Conservation (phyloP, 2,797 vertebrate genomes). For the Acanthornis magna region DNA sequence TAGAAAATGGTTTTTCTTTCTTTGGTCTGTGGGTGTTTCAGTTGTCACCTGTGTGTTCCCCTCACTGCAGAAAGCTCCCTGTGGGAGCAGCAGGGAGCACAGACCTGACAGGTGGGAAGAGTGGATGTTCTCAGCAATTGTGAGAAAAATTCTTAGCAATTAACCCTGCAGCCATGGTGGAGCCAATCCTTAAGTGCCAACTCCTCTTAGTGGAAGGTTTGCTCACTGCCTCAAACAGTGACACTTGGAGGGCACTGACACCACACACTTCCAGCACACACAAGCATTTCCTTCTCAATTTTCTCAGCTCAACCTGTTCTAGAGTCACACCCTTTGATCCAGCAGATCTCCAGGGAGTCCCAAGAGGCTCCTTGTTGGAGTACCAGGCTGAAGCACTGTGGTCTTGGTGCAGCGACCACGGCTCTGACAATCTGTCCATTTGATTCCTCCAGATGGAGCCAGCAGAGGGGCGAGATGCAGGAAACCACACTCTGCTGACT, state of each 20-base stretch:
- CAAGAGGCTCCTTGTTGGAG: not conserved
- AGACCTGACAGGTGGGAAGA: not conserved
- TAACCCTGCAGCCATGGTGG: not conserved
- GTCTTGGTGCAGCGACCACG: rapidly evolving
- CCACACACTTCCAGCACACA: rapidly evolving
- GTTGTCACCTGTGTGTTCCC: not conserved
- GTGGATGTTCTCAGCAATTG: not conserved
- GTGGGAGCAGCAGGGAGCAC: not conserved
- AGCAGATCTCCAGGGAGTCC: not conserved
- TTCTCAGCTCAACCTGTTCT: not conserved
- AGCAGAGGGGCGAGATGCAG: not conserved
- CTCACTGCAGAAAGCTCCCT: not conserved
- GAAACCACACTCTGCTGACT: slow-evolving; percentile 43
- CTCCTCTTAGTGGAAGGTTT: not conserved
- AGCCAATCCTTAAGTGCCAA: not conserved
- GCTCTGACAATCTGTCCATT: not conserved
- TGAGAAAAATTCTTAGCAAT: not conserved
- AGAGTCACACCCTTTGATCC: not conserved
- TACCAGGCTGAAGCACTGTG: not conserved
- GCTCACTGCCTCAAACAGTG: too few species aligned
- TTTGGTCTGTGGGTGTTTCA: not conserved
- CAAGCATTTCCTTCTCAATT: not conserved
- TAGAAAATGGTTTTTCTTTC: not conserved
- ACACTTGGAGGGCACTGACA: too few species aligned
- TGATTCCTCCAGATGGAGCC: not conserved